Percentiles rank a stretch among this genome's conserved stretches.
These are phyloP conservation scores for Eubucco bourcierii DNA, from an alignment of 2,113 vertebrate species.

Conservation along the genomic window DNA sequence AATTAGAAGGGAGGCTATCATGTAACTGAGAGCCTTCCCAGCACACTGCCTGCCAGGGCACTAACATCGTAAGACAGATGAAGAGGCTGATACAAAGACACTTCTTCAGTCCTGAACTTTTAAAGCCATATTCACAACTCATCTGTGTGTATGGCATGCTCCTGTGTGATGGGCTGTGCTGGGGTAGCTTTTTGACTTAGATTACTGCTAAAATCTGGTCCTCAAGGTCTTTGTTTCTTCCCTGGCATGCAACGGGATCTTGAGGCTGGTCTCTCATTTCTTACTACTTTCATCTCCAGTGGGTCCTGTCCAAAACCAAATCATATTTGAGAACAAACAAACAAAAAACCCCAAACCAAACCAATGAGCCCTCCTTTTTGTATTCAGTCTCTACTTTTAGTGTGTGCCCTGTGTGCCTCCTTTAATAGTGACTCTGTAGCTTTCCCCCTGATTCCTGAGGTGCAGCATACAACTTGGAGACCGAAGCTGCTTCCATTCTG, in stretches of 20 bases:
- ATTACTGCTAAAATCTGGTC: not conserved
- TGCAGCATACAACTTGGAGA: not conserved
- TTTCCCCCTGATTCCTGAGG: not conserved
- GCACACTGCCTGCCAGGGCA: slow-evolving; percentile 33
- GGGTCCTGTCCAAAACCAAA: not conserved
- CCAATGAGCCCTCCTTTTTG: accelerated
- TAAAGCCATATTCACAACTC: not conserved
- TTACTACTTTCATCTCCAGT: not conserved
- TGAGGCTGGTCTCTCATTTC: not conserved
- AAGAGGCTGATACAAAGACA: not conserved
- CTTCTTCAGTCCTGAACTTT: not conserved
- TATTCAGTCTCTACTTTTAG: not conserved
- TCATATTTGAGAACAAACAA: not conserved
- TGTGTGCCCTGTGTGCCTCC: not conserved
- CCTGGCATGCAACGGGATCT: accelerated
- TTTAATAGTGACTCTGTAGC: not conserved
- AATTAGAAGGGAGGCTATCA: slow-evolving; percentile 11
- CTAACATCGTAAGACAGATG: not conserved
- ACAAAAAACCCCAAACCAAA: not conserved
- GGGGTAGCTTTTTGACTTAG: not conserved
- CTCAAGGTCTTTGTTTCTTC: not conserved
- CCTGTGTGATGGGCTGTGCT: not conserved
- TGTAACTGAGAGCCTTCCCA: slow-evolving; percentile 35
- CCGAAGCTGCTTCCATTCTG: not conserved
- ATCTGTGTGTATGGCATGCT: not conserved